phyloP scores from a whole-genome alignment of 2,797 vertebrate genomes.

The Crenichthys baileyi region DNA sequence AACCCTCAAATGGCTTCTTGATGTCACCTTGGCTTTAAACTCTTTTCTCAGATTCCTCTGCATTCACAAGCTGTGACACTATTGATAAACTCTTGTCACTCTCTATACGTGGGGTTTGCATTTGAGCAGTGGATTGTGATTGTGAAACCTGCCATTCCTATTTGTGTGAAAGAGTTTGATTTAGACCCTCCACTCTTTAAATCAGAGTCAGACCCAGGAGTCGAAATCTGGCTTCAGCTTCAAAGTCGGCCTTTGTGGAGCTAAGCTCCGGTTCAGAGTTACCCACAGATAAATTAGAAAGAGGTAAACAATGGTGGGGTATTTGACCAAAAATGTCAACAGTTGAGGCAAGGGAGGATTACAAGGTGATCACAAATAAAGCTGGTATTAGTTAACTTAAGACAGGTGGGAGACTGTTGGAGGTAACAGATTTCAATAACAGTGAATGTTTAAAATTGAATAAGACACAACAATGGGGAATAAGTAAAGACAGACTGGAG shows the following conservation, averaged over 20 bases:
- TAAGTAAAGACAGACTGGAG: constrained; percentile 39
- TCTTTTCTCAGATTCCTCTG: constrained; percentile 33
- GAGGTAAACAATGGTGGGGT: constrained; percentile 54
- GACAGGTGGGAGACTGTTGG: constrained; percentile 26
- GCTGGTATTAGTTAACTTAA: constrained; percentile 54
- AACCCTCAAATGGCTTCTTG: constrained; percentile 23
- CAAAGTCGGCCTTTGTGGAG: constrained; percentile 44
- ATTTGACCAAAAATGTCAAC: constrained; percentile 55
- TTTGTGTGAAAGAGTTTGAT: constrained; percentile 57
- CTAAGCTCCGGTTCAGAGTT: constrained; percentile 52
- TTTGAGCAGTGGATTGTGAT: constrained; percentile 47
- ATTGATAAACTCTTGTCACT: constrained; percentile 32
- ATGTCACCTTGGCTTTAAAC: constrained; percentile 32
- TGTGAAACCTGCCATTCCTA: constrained; percentile 47
- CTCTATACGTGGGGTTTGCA: constrained; percentile 44
- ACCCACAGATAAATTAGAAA: constrained; percentile 47
- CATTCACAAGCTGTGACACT: constrained; percentile 26
- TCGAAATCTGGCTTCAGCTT: constrained; percentile 62
- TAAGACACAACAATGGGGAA: constrained; percentile 36
- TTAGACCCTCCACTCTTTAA: constrained; percentile 51
- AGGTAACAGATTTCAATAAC: constrained; percentile 38
- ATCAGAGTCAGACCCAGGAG: constrained; percentile 66
- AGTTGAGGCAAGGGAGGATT: constrained; percentile 44
- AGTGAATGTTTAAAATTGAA: constrained; percentile 42
- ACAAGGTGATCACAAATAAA: constrained; percentile 45